Conservation (phyloP, 2,797 vertebrate species). For the Halcyon badia region DNA sequence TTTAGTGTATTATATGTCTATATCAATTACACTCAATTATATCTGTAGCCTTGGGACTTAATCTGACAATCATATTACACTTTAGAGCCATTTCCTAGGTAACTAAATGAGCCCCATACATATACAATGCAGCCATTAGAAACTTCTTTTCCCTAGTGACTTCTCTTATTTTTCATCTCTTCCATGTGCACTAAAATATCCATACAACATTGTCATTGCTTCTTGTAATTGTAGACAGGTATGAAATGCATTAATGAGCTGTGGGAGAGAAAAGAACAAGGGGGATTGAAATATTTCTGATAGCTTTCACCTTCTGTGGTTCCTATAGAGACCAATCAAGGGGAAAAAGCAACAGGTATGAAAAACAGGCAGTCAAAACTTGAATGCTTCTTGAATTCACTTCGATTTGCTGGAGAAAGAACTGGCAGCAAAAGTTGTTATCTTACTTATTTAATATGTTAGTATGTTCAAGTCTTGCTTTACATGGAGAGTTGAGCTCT, state of each 20-base stretch:
- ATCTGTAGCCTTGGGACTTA: neutral
- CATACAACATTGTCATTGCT: neutral
- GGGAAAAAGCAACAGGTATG: neutral
- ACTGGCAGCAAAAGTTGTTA: neutral
- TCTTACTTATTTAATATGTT: neutral
- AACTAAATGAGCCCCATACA: neutral
- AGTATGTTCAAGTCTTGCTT: neutral
- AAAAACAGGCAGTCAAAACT: neutral
- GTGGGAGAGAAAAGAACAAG: neutral
- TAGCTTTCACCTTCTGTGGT: too few species aligned
- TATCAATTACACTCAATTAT: neutral
- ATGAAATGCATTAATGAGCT: neutral
- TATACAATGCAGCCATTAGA: neutral
- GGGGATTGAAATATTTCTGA: neutral
- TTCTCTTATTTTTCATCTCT: neutral
- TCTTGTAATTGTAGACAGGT: neutral
- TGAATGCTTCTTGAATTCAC: neutral
- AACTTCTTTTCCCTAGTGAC: neutral
- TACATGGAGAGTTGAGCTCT: neutral
- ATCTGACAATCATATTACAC: neutral
- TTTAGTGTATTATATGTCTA: neutral
- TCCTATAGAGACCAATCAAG: neutral
- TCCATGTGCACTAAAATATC: neutral
- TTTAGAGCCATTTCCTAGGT: neutral
- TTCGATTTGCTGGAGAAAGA: neutral